A percentile compares a stretch with the other conserved stretches of the same genome.
Evolutionary conservation across 2,113 vertebrate genomes (phyloP).

Genomic region (Tiliqua scincoides): DNA sequence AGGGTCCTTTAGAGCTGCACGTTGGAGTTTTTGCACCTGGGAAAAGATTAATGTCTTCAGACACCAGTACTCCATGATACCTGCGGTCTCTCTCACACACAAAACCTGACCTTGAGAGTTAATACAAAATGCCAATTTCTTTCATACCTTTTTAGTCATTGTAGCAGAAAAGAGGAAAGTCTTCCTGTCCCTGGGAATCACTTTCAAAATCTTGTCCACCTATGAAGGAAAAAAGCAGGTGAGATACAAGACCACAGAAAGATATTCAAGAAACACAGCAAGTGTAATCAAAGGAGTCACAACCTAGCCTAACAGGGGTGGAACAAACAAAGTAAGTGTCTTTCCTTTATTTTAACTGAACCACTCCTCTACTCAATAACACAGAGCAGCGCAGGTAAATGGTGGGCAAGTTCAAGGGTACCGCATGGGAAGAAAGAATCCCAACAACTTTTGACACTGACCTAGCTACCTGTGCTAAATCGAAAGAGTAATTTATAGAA

Average conservation of each 20-base stretch:
- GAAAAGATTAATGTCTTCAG: slow-evolving; percentile 12
- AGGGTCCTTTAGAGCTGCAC: slow-evolving; percentile 93
- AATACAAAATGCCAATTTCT: slow-evolving; percentile 5
- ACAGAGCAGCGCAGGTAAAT: not conserved
- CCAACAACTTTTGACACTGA: not conserved
- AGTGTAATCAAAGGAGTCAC: not conserved
- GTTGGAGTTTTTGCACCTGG: slow-evolving; percentile 96
- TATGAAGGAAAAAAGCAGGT: slow-evolving; percentile 59
- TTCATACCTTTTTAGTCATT: slow-evolving; percentile 96
- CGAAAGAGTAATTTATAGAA: not conserved
- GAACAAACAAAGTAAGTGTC: not conserved
- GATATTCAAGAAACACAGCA: not conserved
- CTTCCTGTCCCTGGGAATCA: slow-evolving; percentile 93
- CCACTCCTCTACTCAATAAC: not conserved
- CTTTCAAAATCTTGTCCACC: slow-evolving; percentile 98
- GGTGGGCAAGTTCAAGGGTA: no score
- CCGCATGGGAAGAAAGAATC: not conserved
- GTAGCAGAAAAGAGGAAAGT: slow-evolving; percentile 97
- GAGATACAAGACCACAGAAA: slow-evolving; percentile 7
- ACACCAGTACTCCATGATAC: not conserved
- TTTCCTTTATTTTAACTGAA: not conserved
- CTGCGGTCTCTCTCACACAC: not conserved
- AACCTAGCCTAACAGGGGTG: not conserved
- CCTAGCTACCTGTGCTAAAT: not conserved
- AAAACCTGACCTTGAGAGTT: not conserved